Conservation (phyloP, 2,888 invertebrate species). For the Sussaba pulchella region DNA sequence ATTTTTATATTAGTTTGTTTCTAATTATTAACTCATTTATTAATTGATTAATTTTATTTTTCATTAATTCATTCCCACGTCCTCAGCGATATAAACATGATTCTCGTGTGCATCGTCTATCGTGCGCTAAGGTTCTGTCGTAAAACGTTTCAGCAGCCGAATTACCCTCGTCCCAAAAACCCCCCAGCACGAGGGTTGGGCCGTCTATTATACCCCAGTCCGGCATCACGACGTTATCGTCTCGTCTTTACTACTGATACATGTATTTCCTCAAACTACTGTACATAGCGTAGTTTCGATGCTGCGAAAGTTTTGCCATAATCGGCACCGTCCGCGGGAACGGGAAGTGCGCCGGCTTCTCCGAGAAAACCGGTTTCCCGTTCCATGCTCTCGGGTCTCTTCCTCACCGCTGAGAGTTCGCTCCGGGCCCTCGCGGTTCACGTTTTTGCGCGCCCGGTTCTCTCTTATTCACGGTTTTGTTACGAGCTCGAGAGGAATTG, state of each 20-base stretch:
- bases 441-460: slow-evolving; percentile 1
- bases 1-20: too few relatives aligned
- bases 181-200: background rate
- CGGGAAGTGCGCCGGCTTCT: slow-evolving; percentile 36
- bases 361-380: slow-evolving; percentile 39
- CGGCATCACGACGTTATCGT: slow-evolving; percentile 1
- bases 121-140: too few relatives aligned
- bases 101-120: background rate
- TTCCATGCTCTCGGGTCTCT: slow-evolving; percentile 24
- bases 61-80: too few relatives aligned
- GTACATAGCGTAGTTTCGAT: slow-evolving; percentile 10
- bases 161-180: background rate
- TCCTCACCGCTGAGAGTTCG: slow-evolving; percentile 15
- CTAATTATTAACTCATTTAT: too few relatives aligned
- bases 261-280: slow-evolving; percentile 3
- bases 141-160: background rate
- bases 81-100: too few relatives aligned
- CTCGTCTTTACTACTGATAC: background rate
- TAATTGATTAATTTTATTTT: too few relatives aligned
- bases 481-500: background rate
- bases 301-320: slow-evolving; percentile 48
- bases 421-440: slow-evolving; percentile 5
- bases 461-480: background rate
- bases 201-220: background rate
- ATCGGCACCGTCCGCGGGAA: slow-evolving; percentile 34